Conservation (phyloP, 2,113 vertebrate species). For the Struthio camelus region DNA sequence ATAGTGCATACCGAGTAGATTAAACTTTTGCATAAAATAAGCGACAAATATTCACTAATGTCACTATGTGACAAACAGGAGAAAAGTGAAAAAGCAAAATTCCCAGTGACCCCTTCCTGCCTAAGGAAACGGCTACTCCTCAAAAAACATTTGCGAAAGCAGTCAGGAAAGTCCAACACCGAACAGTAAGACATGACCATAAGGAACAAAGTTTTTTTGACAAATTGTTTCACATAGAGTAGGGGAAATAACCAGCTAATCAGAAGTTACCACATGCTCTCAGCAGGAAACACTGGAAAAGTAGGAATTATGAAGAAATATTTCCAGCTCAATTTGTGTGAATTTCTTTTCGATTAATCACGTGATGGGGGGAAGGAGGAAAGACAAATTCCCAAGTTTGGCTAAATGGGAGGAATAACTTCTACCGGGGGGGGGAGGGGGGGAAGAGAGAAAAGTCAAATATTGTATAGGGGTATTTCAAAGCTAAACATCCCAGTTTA, state of each 20-base stretch:
- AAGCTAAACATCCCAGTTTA: not conserved
- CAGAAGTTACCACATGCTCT: fast-evolving
- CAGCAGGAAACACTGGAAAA: not conserved
- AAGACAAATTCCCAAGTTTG: not conserved
- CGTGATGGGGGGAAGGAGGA: not conserved
- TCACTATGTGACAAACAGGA: not conserved
- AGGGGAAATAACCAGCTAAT: no score
- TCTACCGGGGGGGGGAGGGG: fast-evolving
- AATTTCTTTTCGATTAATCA: fast-evolving
- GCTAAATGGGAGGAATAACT: not conserved
- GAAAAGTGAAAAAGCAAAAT: not conserved
- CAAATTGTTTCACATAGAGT: no score
- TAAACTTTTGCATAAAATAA: no score
- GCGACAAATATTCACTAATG: not conserved
- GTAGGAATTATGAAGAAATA: not conserved
- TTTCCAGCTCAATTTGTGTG: not conserved
- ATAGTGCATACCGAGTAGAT: no score
- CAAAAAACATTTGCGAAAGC: not conserved
- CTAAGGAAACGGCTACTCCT: no score
- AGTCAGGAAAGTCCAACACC: not conserved
- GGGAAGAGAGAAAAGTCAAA: fast-evolving
- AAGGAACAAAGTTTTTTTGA: no score
- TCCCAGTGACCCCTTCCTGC: no score
- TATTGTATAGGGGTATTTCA: not conserved
- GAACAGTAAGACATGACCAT: not conserved